Conservation (phyloP, 2,797 vertebrate species). For the Melanogrammus aeglefinus region DNA sequence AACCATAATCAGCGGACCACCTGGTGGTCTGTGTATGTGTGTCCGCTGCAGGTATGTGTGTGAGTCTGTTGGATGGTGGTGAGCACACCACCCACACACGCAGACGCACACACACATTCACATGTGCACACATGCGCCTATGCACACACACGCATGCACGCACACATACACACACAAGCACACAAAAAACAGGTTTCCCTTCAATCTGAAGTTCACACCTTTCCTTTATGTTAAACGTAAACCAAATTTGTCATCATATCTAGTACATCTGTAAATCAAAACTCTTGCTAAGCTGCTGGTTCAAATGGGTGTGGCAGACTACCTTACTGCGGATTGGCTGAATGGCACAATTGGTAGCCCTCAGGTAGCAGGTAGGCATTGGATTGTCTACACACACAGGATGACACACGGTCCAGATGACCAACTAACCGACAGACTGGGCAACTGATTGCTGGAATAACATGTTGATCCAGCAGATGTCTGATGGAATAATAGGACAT, state of each 20-base stretch:
- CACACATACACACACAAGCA: background rate
- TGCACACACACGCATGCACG: background rate
- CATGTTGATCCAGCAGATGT: slow-evolving; percentile 28
- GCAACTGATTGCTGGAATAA: background rate
- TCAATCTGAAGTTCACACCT: background rate
- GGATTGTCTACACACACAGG: background rate
- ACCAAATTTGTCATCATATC: background rate
- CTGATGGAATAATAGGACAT: slow-evolving; percentile 49
- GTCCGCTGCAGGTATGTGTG: background rate
- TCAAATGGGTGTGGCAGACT: background rate
- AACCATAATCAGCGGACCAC: background rate
- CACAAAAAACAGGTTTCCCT: background rate
- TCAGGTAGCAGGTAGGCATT: background rate
- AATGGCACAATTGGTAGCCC: background rate
- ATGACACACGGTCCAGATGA: background rate
- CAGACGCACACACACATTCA: slow-evolving; percentile 2
- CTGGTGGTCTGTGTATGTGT: background rate
- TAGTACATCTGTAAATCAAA: background rate
- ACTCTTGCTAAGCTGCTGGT: background rate
- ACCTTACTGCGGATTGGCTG: background rate
- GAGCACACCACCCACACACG: background rate
- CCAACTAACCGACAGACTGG: background rate
- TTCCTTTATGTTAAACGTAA: background rate
- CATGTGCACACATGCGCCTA: background rate
- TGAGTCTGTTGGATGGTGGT: background rate